Evolutionary conservation across 2,797 vertebrate genomes (phyloP), one percentile per base, ranked within the genome.

Genomic region (Oreonectes daqikongensis): DNA sequence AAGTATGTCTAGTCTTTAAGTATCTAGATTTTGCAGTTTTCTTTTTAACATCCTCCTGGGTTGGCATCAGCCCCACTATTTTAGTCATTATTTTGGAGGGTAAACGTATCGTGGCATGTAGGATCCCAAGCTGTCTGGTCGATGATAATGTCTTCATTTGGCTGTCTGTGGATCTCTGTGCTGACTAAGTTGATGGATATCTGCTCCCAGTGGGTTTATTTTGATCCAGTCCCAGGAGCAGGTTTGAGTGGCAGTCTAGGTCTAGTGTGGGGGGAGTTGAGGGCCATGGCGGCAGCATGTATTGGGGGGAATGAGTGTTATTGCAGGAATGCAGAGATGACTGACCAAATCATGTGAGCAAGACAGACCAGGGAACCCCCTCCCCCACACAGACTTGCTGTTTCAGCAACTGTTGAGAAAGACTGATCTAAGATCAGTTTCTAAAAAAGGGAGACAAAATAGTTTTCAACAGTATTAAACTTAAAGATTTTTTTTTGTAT

Each of bases 301-400:
- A 72, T 68, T 64, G 63, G 63, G 10, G 72, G 80, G 83, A 82
- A 82, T 80, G 78, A 82, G 60, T 79, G 81, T 79, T 76, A 81
- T 82, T 84, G 66, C 83, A 81, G 42, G 81, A 84, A 84, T 81
- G 69, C 35, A 53, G 55, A 71, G 76, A 79, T 69, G 76, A 38
- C 72, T 69, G 57, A 66, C 78, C 76, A 77, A 66, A 81, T 79
- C 78, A 82, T 81, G 79, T 81, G 72, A 79, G 46, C 22, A 59
- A 75, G 70, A 71, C 63, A 76, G 50, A 78, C 42, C 50, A 53
- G 52, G 68, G 44, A 59, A 71, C 71, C 80, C 79, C 18, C 78
- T 71, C 82, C 18, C 78, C 74, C 82, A 15, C 57, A 7, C 24
- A 48, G 67, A 79, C 60, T 75, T 65, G 20, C 64, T 60, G 12